Conservation (phyloP, 2,113 vertebrate genomes). For the Oryzias javanicus region DNA sequence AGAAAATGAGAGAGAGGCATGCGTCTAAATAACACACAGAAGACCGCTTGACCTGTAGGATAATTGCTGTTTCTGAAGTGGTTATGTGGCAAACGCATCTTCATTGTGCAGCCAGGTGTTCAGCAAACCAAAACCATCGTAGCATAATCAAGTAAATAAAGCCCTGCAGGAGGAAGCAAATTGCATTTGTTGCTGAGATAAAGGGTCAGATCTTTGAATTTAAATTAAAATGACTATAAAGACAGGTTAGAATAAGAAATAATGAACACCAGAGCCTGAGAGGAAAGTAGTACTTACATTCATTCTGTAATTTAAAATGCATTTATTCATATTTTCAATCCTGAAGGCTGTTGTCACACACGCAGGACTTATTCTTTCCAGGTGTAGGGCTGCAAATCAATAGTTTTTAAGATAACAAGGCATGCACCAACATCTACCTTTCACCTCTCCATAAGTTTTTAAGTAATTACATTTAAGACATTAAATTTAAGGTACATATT, state of each 20-base stretch:
- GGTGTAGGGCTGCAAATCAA: too few species aligned
- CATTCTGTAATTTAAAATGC: too few species aligned
- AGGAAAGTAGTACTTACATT: not conserved
- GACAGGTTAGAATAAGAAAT: not conserved
- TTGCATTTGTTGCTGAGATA: conserved; percentile 23
- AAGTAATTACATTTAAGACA: too few species aligned
- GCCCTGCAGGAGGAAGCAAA: conserved; percentile 7
- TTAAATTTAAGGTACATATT: too few species aligned
- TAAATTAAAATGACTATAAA: conserved; percentile 8
- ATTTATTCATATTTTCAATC: too few species aligned
- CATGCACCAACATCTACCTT: too few species aligned
- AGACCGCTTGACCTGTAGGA: conserved; percentile 12
- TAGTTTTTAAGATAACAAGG: too few species aligned
- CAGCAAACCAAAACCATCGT: conserved; percentile 1
- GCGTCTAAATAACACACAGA: conserved; percentile 38
- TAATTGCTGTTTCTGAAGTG: conserved; percentile 36
- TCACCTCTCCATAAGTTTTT: too few species aligned
- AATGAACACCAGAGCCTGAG: not conserved
- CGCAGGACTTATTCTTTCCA: too few species aligned
- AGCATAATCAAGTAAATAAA: conserved; percentile 24
- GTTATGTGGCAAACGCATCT: conserved; percentile 15
- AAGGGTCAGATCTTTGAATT: conserved; percentile 15
- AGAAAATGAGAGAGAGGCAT: conserved; percentile 44
- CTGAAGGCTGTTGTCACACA: too few species aligned
- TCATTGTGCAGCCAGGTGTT: conserved; percentile 18